Evolutionary conservation across 2,113 vertebrate genomes (phyloP).

Genomic region (Syngnathoides biaculeatus): DNA sequence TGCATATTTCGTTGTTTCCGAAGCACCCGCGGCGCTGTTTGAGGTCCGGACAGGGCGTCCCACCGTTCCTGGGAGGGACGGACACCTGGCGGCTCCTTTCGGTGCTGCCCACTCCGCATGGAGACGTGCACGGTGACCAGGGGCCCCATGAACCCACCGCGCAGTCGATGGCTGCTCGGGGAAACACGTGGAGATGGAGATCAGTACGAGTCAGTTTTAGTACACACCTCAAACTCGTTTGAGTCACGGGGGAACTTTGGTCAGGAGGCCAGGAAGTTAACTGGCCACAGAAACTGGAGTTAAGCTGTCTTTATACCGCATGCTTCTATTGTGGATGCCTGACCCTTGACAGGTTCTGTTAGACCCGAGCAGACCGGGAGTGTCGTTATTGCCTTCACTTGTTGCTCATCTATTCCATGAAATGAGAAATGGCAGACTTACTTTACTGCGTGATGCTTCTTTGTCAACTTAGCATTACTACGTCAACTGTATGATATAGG

Average conservation of each 20-base stretch:
- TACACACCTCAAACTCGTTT: no score
- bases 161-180: conserved; percentile 78
- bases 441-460: no score
- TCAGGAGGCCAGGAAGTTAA: background rate
- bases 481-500: no score
- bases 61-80: conserved; percentile 77
- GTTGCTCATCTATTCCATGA: no score
- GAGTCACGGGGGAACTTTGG: no score
- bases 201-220: background rate
- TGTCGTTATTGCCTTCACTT: no score
- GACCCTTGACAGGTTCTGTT: background rate
- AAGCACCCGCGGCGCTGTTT: conserved; percentile 83
- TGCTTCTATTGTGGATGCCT: background rate
- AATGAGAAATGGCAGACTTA: no score
- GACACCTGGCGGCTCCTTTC: conserved; percentile 79
- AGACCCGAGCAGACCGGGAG: no score
- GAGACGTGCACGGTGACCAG: conserved; percentile 80
- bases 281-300: background rate
- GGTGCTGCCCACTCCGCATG: conserved; percentile 77
- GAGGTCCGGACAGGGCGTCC: conserved; percentile 81
- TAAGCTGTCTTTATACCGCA: background rate
- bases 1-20: conserved; percentile 73
- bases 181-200: conserved; percentile 16
- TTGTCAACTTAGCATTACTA: no score
- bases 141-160: conserved; percentile 79